phyloP scores from a whole-genome alignment of 1,140 invertebrate genomes.

The Ridgeia piscesae region DNA sequence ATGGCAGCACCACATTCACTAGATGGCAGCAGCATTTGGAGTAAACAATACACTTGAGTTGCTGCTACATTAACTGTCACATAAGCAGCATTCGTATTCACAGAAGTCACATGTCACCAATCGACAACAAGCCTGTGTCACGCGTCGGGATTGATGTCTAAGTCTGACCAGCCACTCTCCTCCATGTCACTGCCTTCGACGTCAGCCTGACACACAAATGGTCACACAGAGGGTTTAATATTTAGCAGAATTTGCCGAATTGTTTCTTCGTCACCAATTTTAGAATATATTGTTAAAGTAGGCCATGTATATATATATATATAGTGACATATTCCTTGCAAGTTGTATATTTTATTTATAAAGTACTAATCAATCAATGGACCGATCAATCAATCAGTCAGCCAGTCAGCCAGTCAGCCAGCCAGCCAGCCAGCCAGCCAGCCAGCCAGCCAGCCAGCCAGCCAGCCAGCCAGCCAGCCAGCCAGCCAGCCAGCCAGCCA shows the following conservation, averaged over 20 bases:
- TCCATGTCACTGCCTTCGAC: constrained; percentile 66
- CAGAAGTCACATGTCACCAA: not conserved
- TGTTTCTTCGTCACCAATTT: no score
- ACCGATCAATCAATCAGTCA: no score
- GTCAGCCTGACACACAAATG: constrained; percentile 47
- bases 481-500: no score
- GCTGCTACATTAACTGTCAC: not conserved
- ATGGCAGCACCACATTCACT: not conserved
- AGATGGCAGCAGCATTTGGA: not conserved
- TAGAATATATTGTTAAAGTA: no score
- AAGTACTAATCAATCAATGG: no score
- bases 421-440: no score
- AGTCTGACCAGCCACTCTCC: constrained; percentile 58
- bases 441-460: no score
- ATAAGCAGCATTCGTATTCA: not conserved
- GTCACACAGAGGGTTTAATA: not conserved
- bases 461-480: no score
- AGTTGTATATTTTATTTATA: no score
- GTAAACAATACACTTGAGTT: not conserved
- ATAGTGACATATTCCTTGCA: not conserved
- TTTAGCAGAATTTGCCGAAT: no score
- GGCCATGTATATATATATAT: no score
- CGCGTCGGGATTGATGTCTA: constrained; percentile 6
- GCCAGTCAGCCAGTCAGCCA: no score
- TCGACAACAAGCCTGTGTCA: not conserved